Conservation (phyloP, 2,888 invertebrate genomes). For the Amphipoea oculea region DNA sequence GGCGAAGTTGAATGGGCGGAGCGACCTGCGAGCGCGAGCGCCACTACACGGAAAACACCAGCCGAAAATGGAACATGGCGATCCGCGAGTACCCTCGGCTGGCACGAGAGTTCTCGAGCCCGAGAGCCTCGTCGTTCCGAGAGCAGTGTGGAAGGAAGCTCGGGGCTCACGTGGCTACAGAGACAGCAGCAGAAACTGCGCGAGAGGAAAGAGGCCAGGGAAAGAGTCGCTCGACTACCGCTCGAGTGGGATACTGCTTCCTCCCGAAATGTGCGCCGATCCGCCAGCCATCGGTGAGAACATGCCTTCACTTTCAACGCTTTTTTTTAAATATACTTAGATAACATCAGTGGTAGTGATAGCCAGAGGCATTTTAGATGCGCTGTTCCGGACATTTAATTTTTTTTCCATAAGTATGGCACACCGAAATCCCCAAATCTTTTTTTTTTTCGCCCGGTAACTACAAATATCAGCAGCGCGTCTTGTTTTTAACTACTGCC, state of each 20-base stretch:
- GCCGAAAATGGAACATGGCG: constrained; percentile 85
- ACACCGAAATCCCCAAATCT: background rate
- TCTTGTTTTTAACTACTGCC: background rate
- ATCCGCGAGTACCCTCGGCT: constrained; percentile 84
- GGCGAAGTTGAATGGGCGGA: constrained; percentile 86
- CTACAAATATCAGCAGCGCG: background rate
- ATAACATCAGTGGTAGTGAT: no score
- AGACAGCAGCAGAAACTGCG: constrained; percentile 95
- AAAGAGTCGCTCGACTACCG: constrained; percentile 93
- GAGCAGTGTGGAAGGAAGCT: constrained; percentile 81
- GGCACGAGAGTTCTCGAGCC: constrained; percentile 81
- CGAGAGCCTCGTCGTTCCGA: constrained; percentile 86
- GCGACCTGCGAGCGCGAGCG: constrained; percentile 77
- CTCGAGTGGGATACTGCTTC: constrained; percentile 91
- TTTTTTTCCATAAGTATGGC: background rate
- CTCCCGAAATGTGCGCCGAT: constrained; percentile 87
- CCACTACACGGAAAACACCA: constrained; percentile 77
- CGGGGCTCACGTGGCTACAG: constrained; percentile 94
- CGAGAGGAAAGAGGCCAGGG: constrained; percentile 93
- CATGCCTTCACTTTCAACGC: background rate
- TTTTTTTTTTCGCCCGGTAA: background rate
- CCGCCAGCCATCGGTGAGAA: constrained; percentile 88
- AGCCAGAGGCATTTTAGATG: background rate
- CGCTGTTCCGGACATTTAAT: background rate
- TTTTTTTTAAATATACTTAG: no score